These are phyloP conservation scores for Acleris laterana DNA, from an alignment of 2,888 invertebrate species.

Conservation along the genomic window DNA sequence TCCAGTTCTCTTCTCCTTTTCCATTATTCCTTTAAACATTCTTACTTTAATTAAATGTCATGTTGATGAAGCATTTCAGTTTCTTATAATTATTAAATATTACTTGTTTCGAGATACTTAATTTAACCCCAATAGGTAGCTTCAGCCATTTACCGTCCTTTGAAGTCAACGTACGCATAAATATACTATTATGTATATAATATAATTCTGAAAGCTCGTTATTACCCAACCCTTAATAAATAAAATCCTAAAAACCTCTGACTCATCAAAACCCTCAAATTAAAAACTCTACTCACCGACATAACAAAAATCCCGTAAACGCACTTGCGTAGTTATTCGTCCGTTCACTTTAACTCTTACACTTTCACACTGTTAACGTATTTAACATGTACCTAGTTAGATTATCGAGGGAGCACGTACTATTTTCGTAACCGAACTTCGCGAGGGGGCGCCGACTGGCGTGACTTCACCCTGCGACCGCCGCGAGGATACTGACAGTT, in stretches of 20 bases:
- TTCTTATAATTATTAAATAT: no score
- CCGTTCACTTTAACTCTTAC: constrained; percentile 26
- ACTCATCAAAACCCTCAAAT: constrained; percentile 25
- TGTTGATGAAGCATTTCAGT: no score
- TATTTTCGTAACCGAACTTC: constrained; percentile 35
- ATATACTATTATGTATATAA: no score
- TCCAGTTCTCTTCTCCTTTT: no score
- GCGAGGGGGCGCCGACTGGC: constrained; percentile 12
- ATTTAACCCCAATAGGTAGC: no score
- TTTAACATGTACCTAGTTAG: constrained; percentile 1
- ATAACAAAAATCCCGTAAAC: constrained; percentile 23
- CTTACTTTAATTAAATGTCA: no score
- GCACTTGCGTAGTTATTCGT: constrained; percentile 10
- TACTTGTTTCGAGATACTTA: no score
- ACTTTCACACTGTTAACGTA: constrained; percentile 24
- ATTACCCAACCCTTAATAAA: constrained; percentile 16
- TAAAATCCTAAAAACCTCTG: constrained; percentile 12
- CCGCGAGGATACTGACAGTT: constrained; percentile 52
- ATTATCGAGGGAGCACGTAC: constrained; percentile 16
- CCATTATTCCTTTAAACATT: no score
- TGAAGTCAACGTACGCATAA: no score
- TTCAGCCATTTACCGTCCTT: no score
- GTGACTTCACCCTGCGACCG: constrained; percentile 8
- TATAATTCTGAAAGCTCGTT: not conserved
- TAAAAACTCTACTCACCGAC: constrained; percentile 29